phyloP scores from a whole-genome alignment of 2,113 vertebrate genomes.

The Actenoides hombroni region DNA sequence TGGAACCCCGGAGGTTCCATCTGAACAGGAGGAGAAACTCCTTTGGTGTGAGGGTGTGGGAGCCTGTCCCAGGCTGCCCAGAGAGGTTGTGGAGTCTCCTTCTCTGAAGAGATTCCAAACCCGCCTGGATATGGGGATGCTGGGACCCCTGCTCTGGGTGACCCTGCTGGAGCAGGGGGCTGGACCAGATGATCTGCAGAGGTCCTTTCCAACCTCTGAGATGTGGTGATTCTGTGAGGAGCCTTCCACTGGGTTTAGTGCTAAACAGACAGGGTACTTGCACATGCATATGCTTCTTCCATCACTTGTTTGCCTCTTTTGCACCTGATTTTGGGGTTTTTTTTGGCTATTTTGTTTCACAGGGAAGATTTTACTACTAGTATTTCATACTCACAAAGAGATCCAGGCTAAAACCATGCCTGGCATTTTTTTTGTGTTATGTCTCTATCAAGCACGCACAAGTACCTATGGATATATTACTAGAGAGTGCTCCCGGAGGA shows the following conservation, averaged over 20 bases:
- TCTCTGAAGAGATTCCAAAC: not conserved
- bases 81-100: not conserved
- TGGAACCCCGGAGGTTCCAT: not conserved
- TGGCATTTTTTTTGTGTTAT: not conserved
- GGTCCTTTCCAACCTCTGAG: not conserved
- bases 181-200: not conserved
- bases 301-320: not conserved
- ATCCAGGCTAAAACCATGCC: not conserved
- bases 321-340: not conserved
- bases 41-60: not conserved
- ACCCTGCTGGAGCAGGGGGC: no score
- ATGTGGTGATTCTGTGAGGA: not conserved
- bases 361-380: not conserved
- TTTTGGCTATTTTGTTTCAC: not conserved
- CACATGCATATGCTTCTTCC: rapidly evolving
- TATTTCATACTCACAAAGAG: rapidly evolving
- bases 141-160: not conserved
- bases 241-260: rapidly evolving
- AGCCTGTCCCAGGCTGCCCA: not conserved
- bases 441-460: rapidly evolving
- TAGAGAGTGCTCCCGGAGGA: not conserved
- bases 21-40: not conserved
- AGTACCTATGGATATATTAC: not conserved
- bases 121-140: not conserved
- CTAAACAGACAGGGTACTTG: rapidly evolving